A percentile compares a stretch with the other conserved stretches of the same genome.
These are phyloP conservation scores for Notarius quadriscutis DNA, from an alignment of 2,113 vertebrate genomes.

Conservation along the genomic window DNA sequence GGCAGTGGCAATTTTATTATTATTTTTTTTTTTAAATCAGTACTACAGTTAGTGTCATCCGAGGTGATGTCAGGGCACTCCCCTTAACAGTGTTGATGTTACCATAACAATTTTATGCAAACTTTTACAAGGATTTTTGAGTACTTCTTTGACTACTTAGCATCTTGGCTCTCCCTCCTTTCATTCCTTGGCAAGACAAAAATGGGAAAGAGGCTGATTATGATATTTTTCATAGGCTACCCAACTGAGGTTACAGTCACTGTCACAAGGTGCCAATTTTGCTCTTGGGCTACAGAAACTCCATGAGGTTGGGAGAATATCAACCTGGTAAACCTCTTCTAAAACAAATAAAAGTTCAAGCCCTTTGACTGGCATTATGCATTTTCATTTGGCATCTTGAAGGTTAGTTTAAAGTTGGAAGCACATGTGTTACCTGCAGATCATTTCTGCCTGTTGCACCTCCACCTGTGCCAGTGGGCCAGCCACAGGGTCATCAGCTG, in stretches of 20 bases:
- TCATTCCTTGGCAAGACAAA: neutral
- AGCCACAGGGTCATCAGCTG: too few species aligned
- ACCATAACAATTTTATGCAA: neutral
- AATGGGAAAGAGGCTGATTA: neutral
- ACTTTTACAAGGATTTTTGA: neutral
- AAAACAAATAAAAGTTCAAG: neutral
- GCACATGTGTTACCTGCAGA: too few species aligned
- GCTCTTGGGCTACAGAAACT: neutral
- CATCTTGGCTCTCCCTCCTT: neutral
- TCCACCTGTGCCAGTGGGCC: too few species aligned
- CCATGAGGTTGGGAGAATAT: neutral
- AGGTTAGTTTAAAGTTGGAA: neutral
- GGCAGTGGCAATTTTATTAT: neutral
- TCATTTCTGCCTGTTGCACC: too few species aligned
- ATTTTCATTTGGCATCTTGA: neutral
- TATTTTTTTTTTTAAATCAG: neutral
- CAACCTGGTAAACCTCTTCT: neutral
- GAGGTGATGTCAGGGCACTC: neutral
- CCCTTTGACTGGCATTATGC: neutral
- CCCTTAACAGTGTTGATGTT: neutral
- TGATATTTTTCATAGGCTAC: neutral
- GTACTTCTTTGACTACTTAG: neutral
- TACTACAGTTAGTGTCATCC: neutral
- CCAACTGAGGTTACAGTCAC: neutral
- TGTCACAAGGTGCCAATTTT: neutral